Conservation (phyloP, 2,888 invertebrate genomes). For the Morpho achilles region DNA sequence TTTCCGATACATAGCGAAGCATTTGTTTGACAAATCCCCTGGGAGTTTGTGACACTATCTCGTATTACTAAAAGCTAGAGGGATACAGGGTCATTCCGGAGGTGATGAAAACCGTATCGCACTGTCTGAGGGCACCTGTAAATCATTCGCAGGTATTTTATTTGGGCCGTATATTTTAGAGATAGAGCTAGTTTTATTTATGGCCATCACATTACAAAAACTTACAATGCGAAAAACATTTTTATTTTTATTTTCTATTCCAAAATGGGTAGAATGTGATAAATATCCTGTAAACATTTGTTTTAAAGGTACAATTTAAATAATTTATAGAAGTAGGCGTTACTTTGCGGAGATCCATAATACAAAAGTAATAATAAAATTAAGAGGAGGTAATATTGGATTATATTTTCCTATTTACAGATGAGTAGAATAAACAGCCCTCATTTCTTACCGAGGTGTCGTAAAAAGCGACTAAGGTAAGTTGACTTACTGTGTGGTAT, state of each 20-base stretch:
- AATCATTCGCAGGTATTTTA: constrained; percentile 71
- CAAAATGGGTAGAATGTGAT: no score
- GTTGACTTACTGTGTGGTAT: no score
- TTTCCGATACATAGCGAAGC: constrained; percentile 70
- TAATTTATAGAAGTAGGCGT: no score
- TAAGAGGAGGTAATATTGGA: no score
- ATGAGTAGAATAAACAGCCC: no score
- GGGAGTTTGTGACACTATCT: constrained; percentile 69
- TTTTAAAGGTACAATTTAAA: no score
- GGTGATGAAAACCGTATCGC: constrained; percentile 75
- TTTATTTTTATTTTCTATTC: not conserved
- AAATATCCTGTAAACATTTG: no score
- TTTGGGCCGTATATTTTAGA: constrained; percentile 39
- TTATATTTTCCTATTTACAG: no score
- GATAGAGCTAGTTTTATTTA: constrained; percentile 44
- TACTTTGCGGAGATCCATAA: no score
- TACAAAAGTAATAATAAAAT: no score
- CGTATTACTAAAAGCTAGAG: constrained; percentile 69
- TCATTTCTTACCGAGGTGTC: no score
- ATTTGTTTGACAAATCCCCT: constrained; percentile 79
- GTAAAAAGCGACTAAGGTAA: no score
- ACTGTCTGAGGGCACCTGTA: constrained; percentile 57
- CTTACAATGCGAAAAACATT: not conserved
- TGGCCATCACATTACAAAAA: constrained; percentile 25
- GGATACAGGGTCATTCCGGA: constrained; percentile 73